Percentiles rank a stretch among this genome's conserved stretches.
Conservation (phyloP, 2,888 invertebrate species). For the Dorcus parallelipipedus region DNA sequence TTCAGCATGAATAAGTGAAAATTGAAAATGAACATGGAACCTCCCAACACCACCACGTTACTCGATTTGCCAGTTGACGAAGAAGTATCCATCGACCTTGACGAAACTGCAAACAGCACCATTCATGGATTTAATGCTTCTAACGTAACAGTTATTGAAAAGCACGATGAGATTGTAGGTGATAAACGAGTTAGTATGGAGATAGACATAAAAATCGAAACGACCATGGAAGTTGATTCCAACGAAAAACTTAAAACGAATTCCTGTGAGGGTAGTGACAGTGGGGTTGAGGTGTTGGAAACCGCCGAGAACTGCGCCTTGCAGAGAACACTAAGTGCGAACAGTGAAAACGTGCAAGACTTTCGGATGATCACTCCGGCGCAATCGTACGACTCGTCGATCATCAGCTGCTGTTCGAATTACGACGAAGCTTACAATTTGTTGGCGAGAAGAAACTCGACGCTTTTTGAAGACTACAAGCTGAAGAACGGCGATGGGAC, state of each 20-base stretch:
- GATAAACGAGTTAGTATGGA: slow-evolving; percentile 8
- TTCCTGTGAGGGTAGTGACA: slow-evolving; percentile 70
- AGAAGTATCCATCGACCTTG: slow-evolving; percentile 5
- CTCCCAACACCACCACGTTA: too few species aligned
- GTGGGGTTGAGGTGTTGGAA: slow-evolving; percentile 70
- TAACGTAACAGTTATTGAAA: slow-evolving; percentile 42
- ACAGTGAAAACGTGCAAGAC: slow-evolving; percentile 63
- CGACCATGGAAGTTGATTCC: slow-evolving; percentile 11
- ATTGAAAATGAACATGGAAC: too few species aligned
- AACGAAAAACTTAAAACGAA: slow-evolving; percentile 21
- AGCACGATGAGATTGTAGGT: slow-evolving; percentile 1
- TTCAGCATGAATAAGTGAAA: too few species aligned
- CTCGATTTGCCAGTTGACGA: too few species aligned
- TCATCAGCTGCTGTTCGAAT: slow-evolving; percentile 74
- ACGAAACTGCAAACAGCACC: slow-evolving; percentile 33
- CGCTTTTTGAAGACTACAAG: slow-evolving; percentile 44
- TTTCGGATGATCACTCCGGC: slow-evolving; percentile 57
- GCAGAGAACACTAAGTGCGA: slow-evolving; percentile 55
- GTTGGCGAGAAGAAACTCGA: slow-evolving; percentile 46
- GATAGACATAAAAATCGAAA: slow-evolving; percentile 24
- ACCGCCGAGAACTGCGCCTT: slow-evolving; percentile 49
- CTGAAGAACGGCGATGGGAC: slow-evolving; percentile 42
- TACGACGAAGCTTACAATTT: slow-evolving; percentile 60
- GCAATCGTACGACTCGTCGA: slow-evolving; percentile 73
- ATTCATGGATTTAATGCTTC: slow-evolving; percentile 42